These are phyloP conservation scores for Morone chrysops DNA, from an alignment of 2,113 vertebrate genomes.

Conservation along the genomic window DNA sequence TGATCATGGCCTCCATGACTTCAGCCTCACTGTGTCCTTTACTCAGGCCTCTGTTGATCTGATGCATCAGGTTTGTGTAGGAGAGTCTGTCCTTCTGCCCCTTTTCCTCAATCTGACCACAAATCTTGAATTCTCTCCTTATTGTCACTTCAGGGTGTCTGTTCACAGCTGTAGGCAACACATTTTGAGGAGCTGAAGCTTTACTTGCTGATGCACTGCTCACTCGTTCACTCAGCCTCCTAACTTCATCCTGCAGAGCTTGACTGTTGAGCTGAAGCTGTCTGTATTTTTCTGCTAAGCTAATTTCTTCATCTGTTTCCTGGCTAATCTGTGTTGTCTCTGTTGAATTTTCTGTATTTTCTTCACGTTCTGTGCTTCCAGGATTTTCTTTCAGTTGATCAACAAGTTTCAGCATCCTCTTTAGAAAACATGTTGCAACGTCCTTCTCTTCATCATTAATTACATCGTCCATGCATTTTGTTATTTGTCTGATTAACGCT, in stretches of 20 bases:
- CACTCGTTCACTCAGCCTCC: neutral
- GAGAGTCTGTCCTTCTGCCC: slow-evolving; percentile 12
- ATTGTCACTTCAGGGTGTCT: neutral
- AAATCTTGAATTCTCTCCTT: slow-evolving; percentile 9
- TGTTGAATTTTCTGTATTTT: neutral
- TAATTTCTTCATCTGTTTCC: neutral
- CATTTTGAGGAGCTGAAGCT: neutral
- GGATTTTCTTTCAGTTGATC: fast-evolving
- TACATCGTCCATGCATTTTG: neutral
- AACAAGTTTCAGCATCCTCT: neutral
- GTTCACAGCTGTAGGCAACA: neutral
- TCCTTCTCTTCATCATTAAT: neutral
- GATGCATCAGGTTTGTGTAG: neutral
- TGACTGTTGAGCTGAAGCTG: slow-evolving; percentile 10
- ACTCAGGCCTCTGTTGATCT: neutral
- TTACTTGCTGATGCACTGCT: neutral
- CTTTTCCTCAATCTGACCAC: slow-evolving; percentile 2
- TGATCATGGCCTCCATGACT: slow-evolving; percentile 25
- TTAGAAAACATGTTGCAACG: neutral
- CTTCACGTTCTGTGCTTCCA: neutral
- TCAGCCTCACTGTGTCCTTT: slow-evolving; percentile 24
- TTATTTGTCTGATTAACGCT: neutral
- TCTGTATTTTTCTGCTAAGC: neutral
- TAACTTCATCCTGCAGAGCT: slow-evolving; percentile 26
- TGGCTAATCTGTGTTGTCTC: neutral